These are phyloP conservation scores for Branchinecta sandiegonensis DNA, from an alignment of 2,888 invertebrate species.

Conservation along the genomic window DNA sequence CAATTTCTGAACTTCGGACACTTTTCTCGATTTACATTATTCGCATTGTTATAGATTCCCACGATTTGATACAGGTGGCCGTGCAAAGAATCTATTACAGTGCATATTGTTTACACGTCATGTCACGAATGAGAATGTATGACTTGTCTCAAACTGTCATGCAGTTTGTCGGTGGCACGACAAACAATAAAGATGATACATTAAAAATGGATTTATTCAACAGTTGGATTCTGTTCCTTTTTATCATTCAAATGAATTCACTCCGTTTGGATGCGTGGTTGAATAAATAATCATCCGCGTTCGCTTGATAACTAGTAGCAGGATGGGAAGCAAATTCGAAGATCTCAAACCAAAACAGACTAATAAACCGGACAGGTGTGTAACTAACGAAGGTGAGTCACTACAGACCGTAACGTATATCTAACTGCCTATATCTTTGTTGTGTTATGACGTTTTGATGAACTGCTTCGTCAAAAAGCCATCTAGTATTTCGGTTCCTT, in stretches of 20 bases:
- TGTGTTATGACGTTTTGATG: too few species aligned
- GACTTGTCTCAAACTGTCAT: constrained; percentile 6
- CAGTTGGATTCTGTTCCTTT: constrained; percentile 11
- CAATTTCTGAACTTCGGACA: too few species aligned
- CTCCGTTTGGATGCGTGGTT: background rate
- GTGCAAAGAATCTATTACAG: constrained; percentile 6
- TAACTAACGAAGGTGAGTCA: too few species aligned
- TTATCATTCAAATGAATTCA: constrained; percentile 14
- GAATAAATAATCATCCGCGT: background rate
- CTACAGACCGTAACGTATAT: too few species aligned
- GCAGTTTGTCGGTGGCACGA: background rate
- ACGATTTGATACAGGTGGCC: background rate
- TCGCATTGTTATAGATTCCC: too few species aligned
- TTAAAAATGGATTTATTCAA: constrained; percentile 16
- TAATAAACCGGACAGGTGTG: too few species aligned
- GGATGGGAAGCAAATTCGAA: background rate
- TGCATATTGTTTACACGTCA: background rate
- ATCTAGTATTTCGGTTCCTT: too few species aligned
- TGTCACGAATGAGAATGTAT: background rate
- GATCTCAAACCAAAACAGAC: too few species aligned
- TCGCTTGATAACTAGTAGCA: constrained; percentile 2
- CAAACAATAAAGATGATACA: constrained; percentile 16
- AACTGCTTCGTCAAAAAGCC: too few species aligned
- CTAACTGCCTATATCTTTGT: too few species aligned
- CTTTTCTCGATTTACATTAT: too few species aligned